These are phyloP conservation scores for Drosophila micromelanica DNA, from an alignment of 1,140 invertebrate genomes.

Conservation along the genomic window DNA sequence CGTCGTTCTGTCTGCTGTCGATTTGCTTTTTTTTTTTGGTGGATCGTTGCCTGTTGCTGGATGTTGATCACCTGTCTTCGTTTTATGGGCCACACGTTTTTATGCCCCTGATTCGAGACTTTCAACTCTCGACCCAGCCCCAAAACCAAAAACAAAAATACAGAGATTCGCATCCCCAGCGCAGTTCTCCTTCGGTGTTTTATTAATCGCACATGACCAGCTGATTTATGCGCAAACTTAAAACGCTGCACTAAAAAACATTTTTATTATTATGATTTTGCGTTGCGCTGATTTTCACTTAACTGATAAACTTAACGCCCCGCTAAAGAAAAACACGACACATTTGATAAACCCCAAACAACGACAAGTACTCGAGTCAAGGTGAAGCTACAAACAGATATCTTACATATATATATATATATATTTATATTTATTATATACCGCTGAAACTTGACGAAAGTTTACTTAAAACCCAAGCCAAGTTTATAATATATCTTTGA, in stretches of 20 bases:
- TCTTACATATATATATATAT: neutral
- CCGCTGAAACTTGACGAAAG: neutral
- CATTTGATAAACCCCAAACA: constrained; percentile 37
- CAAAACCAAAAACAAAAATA: neutral
- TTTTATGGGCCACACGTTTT: constrained; percentile 78
- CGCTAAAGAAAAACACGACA: constrained; percentile 8
- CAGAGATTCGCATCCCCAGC: neutral
- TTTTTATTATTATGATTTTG: constrained; percentile 80
- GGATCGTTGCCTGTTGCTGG: constrained; percentile 23
- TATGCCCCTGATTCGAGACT: constrained; percentile 57
- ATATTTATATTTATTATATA: neutral
- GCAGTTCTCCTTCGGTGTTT: constrained; percentile 44
- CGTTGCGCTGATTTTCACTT: constrained; percentile 70
- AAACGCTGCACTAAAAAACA: constrained; percentile 75
- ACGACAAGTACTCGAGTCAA: constrained; percentile 33
- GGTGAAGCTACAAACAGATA: constrained; percentile 16
- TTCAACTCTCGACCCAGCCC: constrained; percentile 55
- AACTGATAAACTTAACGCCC: constrained; percentile 75
- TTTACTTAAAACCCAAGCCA: no score
- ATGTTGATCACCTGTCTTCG: constrained; percentile 73
- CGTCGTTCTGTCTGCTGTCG: constrained; percentile 2
- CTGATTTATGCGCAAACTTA: constrained; percentile 77
- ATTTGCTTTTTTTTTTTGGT: neutral
- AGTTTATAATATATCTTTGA: no score
- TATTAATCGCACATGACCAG: constrained; percentile 80